phyloP scores from a whole-genome alignment of 2,113 vertebrate species.

The Zosterops borbonicus region DNA sequence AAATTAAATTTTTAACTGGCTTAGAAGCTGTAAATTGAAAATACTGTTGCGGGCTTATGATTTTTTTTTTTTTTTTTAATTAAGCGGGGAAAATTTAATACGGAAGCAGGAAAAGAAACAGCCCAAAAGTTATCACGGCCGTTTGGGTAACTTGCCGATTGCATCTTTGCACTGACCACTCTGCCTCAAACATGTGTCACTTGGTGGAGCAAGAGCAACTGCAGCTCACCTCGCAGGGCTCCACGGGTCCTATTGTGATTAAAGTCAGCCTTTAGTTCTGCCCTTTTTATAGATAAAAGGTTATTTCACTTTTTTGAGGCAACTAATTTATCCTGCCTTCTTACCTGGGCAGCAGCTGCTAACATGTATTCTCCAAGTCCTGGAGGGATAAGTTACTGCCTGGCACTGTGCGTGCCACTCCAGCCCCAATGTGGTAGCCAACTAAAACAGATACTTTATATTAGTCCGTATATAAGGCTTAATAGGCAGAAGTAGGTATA shows the following conservation, averaged over 20 bases:
- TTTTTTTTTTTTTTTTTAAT: background rate
- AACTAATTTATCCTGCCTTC: background rate
- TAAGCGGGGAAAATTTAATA: rapidly evolving
- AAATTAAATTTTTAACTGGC: background rate
- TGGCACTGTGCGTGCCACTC: background rate
- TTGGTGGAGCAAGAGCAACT: constrained; percentile 26
- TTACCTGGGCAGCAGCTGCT: background rate
- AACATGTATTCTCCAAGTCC: rapidly evolving
- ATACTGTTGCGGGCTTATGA: background rate
- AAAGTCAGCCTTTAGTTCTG: background rate
- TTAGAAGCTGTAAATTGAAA: background rate
- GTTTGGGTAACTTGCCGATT: background rate
- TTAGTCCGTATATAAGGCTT: background rate
- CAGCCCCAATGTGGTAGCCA: background rate
- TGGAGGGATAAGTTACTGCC: background rate
- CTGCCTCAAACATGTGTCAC: background rate
- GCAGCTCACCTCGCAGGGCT: background rate
- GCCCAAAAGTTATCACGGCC: constrained; percentile 26
- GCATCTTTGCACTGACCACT: background rate
- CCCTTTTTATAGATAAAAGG: background rate
- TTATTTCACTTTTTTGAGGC: rapidly evolving
- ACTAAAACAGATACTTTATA: background rate
- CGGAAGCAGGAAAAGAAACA: background rate
- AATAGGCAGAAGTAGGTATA: background rate
- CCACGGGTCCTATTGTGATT: background rate